phyloP scores from a whole-genome alignment of 2,797 vertebrate genomes.

The Lophius americanus region DNA sequence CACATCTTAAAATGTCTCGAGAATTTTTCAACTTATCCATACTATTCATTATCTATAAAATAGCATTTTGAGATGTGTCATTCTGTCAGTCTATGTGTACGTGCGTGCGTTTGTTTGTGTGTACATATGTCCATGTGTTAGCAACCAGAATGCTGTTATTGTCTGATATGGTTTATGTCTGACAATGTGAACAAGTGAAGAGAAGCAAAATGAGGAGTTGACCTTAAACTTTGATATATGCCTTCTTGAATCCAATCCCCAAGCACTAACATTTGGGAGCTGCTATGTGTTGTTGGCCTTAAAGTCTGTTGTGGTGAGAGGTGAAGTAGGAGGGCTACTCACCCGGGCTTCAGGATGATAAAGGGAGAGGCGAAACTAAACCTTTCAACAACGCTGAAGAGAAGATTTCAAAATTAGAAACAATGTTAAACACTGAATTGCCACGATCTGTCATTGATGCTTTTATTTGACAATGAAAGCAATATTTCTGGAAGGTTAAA shows the following conservation, averaged over 20 bases:
- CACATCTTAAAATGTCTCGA: too few relatives aligned
- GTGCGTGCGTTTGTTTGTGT: background rate
- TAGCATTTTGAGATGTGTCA: too few relatives aligned
- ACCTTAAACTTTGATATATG: slow-evolving; percentile 10
- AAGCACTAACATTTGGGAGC: slow-evolving; percentile 3
- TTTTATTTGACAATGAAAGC: background rate
- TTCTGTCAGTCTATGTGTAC: background rate
- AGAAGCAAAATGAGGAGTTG: slow-evolving; percentile 16
- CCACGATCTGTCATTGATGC: background rate
- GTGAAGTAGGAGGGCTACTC: background rate
- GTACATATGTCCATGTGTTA: background rate
- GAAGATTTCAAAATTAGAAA: too few relatives aligned
- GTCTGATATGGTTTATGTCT: slow-evolving; percentile 17
- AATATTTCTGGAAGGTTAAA: slow-evolving; percentile 1
- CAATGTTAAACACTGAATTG: background rate
- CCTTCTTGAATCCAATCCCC: slow-evolving; percentile 9
- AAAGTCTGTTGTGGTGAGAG: background rate
- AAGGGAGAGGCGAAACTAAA: background rate
- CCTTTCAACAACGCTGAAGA: too few relatives aligned
- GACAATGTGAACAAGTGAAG: slow-evolving; percentile 14
- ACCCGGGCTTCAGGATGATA: background rate
- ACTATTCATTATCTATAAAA: too few relatives aligned
- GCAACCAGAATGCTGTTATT: background rate
- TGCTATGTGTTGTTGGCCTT: background rate
- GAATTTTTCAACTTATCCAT: too few relatives aligned